Conservation (phyloP, 2,888 invertebrate species). For the Conops quadrifasciatus region DNA sequence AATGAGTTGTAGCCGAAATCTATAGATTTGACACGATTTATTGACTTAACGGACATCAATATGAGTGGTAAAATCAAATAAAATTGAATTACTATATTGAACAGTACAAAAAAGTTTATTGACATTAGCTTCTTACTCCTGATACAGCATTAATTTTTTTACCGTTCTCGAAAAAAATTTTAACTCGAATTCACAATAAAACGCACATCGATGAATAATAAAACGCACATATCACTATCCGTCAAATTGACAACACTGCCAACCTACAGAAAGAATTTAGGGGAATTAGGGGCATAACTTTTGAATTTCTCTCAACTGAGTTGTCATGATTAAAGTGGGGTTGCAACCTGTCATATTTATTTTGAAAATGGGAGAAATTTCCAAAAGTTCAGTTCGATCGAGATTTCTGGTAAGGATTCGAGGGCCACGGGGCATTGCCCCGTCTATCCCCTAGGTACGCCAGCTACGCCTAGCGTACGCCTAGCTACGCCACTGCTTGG, state of each 20-base stretch:
- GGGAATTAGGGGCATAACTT: not conserved
- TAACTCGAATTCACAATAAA: constrained; percentile 5
- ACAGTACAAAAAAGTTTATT: constrained; percentile 3
- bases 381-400: constrained; percentile 3
- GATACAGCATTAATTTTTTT: constrained; percentile 9
- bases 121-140: constrained; percentile 8
- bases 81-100: not conserved
- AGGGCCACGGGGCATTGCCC: not conserved
- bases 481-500: constrained; percentile 5
- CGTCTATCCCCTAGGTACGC: not conserved
- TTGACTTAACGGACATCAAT: constrained; percentile 30
- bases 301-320: constrained; percentile 1
- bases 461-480: too few relatives aligned
- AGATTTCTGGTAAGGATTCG: constrained; percentile 6
- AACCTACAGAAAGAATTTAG: not conserved
- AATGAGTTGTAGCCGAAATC: constrained; percentile 27
- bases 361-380: constrained; percentile 6
- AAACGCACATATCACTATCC: constrained; percentile 4
- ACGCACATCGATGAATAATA: constrained; percentile 8
- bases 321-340: constrained; percentile 1
- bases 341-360: constrained; percentile 1
- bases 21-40: constrained; percentile 32
- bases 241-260: constrained; percentile 1
- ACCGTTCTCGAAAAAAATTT: not conserved
- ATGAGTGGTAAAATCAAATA: constrained; percentile 7